phyloP scores from a whole-genome alignment of 2,113 vertebrate species.

The Plecotus auritus region DNA sequence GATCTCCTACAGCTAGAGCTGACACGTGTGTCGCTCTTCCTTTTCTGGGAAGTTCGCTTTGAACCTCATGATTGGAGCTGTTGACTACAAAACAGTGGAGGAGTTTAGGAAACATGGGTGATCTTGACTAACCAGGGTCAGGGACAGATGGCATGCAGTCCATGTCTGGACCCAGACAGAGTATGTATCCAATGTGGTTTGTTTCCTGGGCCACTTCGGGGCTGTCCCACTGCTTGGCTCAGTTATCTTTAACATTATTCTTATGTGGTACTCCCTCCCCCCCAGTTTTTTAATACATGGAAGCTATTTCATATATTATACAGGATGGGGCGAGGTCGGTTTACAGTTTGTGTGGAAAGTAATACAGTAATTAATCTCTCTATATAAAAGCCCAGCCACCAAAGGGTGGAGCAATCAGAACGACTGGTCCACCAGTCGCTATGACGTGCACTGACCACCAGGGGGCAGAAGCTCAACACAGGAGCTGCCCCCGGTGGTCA shows the following conservation, averaged over 20 bases:
- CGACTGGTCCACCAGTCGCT: too few species aligned
- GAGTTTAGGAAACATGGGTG: not conserved
- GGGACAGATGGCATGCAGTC: not conserved
- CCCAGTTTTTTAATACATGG: not conserved
- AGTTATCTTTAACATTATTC: not conserved
- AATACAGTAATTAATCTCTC: not conserved
- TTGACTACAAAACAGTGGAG: not conserved
- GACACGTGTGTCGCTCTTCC: not conserved
- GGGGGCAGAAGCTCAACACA: too few species aligned
- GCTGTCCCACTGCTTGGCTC: not conserved
- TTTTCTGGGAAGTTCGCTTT: not conserved
- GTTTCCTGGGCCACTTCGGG: not conserved
- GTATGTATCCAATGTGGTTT: not conserved
- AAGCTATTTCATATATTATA: not conserved
- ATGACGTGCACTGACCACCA: too few species aligned
- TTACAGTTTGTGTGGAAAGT: not conserved
- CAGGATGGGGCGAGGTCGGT: not conserved
- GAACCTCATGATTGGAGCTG: not conserved
- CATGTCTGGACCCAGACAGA: not conserved
- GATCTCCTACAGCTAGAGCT: not conserved
- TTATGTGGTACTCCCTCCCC: not conserved
- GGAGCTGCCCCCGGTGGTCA: too few species aligned
- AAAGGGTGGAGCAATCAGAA: too few species aligned
- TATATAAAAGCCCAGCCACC: too few species aligned
- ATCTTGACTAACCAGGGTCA: not conserved